Base-by-base conservation (phyloP, 2,113 vertebrate genomes). In the Danionella cerebrum region DNA sequence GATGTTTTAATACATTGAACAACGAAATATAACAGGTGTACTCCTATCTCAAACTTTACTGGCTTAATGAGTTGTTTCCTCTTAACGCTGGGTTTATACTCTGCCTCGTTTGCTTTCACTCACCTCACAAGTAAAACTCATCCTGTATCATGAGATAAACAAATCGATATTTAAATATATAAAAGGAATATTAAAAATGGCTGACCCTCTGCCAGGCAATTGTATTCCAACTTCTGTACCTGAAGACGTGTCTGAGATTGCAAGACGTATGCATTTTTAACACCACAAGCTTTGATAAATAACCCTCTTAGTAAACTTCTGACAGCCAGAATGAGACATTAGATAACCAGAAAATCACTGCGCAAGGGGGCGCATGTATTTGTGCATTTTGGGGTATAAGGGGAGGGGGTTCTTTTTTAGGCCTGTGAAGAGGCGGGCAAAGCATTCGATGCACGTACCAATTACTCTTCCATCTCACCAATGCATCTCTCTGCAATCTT, bases 401-500 rank as follows among this genome's bases (percentile, higher is more conserved):
- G 13, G 59, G 58, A 18, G 67, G 33, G 66, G 54, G 51, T 70
- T 42, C 79, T 81, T 85, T 76, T 78, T 78, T 36, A 88, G 82
- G 76, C 85, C 83, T 81, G 51, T 53, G 83, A 80, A 79, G 80
- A 85, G 36, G 70, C 62, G 63, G 13, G 60, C 38, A 53, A 87
- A 75, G 81, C 83, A 92, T 92, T 89, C 91, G 73, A 83, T 0
- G 71, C 90, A 91, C 86, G 85, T 89, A 91, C 88, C 87, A 91
- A 91, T 92, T 91, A 92, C 89, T 88, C 89, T 91, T 90, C 89
- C 84, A 89, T 90, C 90, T 91, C 84, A 16, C 88, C 87, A 91
- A 93, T 88, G 88, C 89, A 90, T 65, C 65, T 86, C 89, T 88
- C 89, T 89, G 90, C 90, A 91, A 91, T 93, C 91, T 91, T 87